These are phyloP conservation scores for Lophius piscatorius DNA, from an alignment of 2,113 vertebrate species.

Conservation along the genomic window DNA sequence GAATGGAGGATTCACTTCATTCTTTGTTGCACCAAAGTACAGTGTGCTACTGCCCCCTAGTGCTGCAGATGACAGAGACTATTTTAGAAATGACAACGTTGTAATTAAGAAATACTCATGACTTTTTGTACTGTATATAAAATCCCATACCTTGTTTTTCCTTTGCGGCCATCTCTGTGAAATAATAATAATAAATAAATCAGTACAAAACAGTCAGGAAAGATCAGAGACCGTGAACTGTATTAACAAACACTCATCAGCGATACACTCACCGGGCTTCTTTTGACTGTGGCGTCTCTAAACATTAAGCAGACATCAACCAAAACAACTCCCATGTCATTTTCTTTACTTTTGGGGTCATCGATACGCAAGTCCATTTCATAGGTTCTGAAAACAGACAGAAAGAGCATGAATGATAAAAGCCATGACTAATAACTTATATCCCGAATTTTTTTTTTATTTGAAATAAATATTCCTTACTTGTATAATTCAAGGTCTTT, in stretches of 20 bases:
- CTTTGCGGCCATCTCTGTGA: slow-evolving; percentile 67
- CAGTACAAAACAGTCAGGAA: slow-evolving; percentile 10
- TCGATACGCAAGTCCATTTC: slow-evolving; percentile 86
- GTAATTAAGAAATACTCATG: background rate
- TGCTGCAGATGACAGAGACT: slow-evolving; percentile 28
- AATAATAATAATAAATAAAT: slow-evolving; percentile 18
- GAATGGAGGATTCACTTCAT: slow-evolving; percentile 52
- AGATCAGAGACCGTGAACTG: background rate
- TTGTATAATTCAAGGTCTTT: slow-evolving; percentile 87
- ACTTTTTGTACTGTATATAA: background rate
- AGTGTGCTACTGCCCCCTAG: slow-evolving; percentile 83
- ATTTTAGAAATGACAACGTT: background rate
- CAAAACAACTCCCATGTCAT: slow-evolving; percentile 91
- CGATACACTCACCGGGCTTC: slow-evolving; percentile 72
- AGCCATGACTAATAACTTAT: background rate
- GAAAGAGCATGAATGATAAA: background rate
- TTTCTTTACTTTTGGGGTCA: slow-evolving; percentile 92
- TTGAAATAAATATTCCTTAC: slow-evolving; percentile 65
- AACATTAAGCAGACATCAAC: slow-evolving; percentile 87
- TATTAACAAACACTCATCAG: background rate
- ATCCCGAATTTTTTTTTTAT: background rate
- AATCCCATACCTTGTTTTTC: slow-evolving; percentile 70
- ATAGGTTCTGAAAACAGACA: slow-evolving; percentile 75
- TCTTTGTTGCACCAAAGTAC: slow-evolving; percentile 64
- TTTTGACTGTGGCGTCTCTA: slow-evolving; percentile 89